These are phyloP conservation scores for Drosophila hawaiiensis DNA, from an alignment of 2,888 invertebrate species.

Conservation along the genomic window DNA sequence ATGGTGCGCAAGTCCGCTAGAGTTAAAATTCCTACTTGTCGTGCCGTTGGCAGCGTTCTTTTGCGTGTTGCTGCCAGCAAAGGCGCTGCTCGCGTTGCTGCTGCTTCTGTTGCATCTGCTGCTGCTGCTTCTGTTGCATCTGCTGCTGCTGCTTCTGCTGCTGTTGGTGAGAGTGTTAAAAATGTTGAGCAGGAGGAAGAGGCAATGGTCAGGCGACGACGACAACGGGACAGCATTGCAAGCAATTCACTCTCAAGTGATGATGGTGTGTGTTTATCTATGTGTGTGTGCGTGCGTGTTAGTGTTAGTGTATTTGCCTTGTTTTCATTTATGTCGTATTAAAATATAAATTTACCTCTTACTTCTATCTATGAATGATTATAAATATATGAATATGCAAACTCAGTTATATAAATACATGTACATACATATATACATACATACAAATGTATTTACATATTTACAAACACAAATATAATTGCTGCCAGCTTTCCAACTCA, in stretches of 20 bases:
- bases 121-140: neutral
- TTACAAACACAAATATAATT: neutral
- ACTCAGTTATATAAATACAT: neutral
- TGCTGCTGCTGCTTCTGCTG: neutral
- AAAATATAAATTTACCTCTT: neutral
- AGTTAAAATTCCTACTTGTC: conserved; percentile 76
- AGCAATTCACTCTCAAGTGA: conserved; percentile 71
- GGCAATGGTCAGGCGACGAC: conserved; percentile 26
- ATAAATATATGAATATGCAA: neutral
- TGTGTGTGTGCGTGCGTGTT: conserved; percentile 6
- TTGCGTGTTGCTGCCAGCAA: conserved; percentile 63
- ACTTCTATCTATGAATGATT: neutral
- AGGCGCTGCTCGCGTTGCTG: conserved; percentile 17
- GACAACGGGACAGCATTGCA: conserved; percentile 57
- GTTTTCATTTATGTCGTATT: neutral
- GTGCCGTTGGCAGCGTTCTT: conserved; percentile 59
- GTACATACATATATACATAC: neutral
- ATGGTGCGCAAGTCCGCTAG: conserved; percentile 81
- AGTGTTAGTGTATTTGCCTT: neutral
- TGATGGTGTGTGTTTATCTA: conserved; percentile 61
- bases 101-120: conserved; percentile 1
- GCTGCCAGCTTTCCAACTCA: neutral
- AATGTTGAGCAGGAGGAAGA: conserved; percentile 16
- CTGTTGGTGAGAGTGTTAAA: conserved; percentile 17
- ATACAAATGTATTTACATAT: neutral